Percentiles rank a stretch among this genome's conserved stretches.
phyloP scores from a whole-genome alignment of 2,797 vertebrate genomes.

The Menidia menidia region DNA sequence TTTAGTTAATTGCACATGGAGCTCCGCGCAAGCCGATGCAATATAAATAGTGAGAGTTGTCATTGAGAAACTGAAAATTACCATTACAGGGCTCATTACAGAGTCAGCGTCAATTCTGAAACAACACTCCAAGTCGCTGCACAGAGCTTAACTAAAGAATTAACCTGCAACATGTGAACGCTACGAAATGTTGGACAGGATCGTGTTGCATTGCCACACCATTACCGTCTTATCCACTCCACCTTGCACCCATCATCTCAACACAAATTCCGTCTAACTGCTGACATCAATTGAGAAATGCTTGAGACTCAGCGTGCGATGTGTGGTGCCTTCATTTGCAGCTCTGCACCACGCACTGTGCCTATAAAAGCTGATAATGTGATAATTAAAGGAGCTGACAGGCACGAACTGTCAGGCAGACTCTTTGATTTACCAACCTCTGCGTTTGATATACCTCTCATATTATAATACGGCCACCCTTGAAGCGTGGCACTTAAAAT shows the following conservation, averaged over 20 bases:
- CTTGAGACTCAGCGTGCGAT: conserved; percentile 84
- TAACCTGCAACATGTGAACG: neutral
- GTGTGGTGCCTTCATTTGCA: conserved; percentile 85
- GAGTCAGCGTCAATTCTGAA: conserved; percentile 38
- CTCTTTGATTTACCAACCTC: conserved; percentile 75
- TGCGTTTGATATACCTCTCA: conserved; percentile 65
- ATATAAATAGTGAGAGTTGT: conserved; percentile 49
- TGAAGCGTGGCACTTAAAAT: conserved; percentile 54
- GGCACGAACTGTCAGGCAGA: conserved; percentile 90
- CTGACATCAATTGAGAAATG: conserved; percentile 78
- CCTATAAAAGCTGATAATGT: conserved; percentile 94
- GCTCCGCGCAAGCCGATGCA: conserved; percentile 31
- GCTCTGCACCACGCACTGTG: conserved; percentile 85
- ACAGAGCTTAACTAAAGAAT: neutral
- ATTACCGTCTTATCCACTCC: conserved; percentile 35
- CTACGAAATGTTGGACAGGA: conserved; percentile 7
- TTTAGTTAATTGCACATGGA: conserved; percentile 31
- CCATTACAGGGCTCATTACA: conserved; percentile 46
- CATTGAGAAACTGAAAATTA: conserved; percentile 47
- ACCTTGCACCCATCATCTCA: conserved; percentile 48
- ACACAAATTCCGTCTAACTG: conserved; percentile 60
- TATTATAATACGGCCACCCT: conserved; percentile 62
- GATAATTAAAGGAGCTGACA: conserved; percentile 98
- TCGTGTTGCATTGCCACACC: conserved; percentile 14
- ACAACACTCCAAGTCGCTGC: conserved; percentile 9